Conservation (phyloP, 2,888 invertebrate genomes). For the Molanna angustata region DNA sequence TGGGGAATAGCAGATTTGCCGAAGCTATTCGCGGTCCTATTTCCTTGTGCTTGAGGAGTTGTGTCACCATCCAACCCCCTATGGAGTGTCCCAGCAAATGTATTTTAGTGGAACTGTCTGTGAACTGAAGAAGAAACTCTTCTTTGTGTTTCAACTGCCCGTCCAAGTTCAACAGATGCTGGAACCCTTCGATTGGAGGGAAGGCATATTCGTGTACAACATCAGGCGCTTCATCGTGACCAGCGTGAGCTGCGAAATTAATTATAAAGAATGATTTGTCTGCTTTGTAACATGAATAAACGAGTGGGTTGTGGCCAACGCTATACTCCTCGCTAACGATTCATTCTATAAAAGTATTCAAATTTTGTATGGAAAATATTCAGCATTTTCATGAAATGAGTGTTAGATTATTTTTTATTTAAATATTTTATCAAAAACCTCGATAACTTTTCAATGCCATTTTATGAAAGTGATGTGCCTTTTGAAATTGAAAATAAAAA, state of each 20-base stretch:
- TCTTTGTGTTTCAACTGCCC: conserved; percentile 81
- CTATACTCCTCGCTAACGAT: no score
- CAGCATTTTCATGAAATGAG: no score
- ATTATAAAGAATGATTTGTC: no score
- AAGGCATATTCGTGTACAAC: neutral
- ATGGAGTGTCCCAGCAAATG: conserved; percentile 90
- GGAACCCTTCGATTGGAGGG: conserved; percentile 46
- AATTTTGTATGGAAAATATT: no score
- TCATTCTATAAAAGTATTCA: no score
- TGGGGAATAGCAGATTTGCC: conserved; percentile 79
- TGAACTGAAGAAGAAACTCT: conserved; percentile 68
- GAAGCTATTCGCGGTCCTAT: conserved; percentile 58
- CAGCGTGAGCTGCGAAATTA: conserved; percentile 3
- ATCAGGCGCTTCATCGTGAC: neutral
- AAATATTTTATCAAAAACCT: no score
- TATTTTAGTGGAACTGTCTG: conserved; percentile 70
- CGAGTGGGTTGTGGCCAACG: no score
- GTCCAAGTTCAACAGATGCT: conserved; percentile 66
- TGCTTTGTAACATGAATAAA: no score
- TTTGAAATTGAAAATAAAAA: no score
- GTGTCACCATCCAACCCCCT: conserved; percentile 79
- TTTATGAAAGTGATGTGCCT: no score
- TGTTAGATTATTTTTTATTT: no score
- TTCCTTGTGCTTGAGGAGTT: conserved; percentile 61
- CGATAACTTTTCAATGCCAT: no score